A percentile compares a stretch with the other conserved stretches of the same genome.
These are phyloP conservation scores for Ochropleura plecta DNA, from an alignment of 2,888 invertebrate genomes.

Conservation along the genomic window DNA sequence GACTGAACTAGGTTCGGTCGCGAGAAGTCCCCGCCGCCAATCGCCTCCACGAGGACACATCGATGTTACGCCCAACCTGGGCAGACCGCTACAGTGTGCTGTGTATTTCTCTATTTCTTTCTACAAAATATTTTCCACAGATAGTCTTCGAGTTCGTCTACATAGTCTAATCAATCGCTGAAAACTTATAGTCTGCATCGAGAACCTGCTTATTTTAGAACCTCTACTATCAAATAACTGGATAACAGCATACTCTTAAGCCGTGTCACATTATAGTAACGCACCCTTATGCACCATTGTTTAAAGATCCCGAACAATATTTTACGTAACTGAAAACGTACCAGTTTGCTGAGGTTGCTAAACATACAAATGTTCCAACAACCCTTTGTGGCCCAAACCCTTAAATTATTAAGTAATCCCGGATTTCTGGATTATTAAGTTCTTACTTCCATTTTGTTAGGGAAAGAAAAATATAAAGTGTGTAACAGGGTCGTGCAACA, in stretches of 20 bases:
- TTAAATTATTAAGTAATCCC: slow-evolving; percentile 54
- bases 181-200: too few species aligned
- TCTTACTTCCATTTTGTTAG: slow-evolving; percentile 35
- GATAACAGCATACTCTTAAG: neutral
- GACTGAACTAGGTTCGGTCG: too few species aligned
- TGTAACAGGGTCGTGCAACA: neutral
- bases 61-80: too few species aligned
- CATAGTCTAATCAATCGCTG: neutral
- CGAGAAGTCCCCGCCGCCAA: too few species aligned
- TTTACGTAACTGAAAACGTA: slow-evolving; percentile 9
- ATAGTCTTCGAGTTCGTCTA: neutral
- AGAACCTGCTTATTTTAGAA: neutral
- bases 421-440: slow-evolving; percentile 49
- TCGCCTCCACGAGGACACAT: too few species aligned
- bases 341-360: slow-evolving; percentile 16
- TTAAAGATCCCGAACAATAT: slow-evolving; percentile 17
- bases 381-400: slow-evolving; percentile 35
- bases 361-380: slow-evolving; percentile 36
- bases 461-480: slow-evolving; percentile 41
- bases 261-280: neutral
- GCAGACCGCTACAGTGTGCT: neutral
- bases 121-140: neutral
- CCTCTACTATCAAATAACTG: too few species aligned
- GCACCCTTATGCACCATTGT: neutral
- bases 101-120: neutral